A percentile compares a stretch with the other conserved stretches of the same genome.
These are phyloP conservation scores for Hydropsyche betteni DNA, from an alignment of 2,888 invertebrate species.

Conservation along the genomic window DNA sequence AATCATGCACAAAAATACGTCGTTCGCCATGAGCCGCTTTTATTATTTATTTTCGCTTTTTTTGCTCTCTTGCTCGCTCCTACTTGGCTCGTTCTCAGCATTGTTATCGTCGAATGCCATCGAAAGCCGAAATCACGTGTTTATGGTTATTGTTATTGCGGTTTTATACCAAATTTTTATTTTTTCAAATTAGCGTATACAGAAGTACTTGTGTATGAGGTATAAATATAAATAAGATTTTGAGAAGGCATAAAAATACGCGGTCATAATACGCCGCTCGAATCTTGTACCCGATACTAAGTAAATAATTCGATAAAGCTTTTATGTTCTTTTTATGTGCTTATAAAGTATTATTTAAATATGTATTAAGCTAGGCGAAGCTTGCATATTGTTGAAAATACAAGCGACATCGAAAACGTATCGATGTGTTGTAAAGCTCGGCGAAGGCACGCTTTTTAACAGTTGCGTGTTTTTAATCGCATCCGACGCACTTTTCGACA, in stretches of 20 bases:
- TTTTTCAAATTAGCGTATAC: constrained; percentile 29
- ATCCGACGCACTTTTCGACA: constrained; percentile 25
- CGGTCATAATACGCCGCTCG: constrained; percentile 11
- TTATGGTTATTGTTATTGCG: constrained; percentile 40
- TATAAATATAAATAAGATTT: constrained; percentile 17
- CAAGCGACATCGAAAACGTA: no score
- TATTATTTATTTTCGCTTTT: constrained; percentile 1
- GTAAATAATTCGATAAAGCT: constrained; percentile 10
- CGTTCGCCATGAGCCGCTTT: constrained; percentile 30
- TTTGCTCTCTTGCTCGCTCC: constrained; percentile 13
- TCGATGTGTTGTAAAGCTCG: background rate
- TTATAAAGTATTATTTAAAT: no score
- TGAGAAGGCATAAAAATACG: constrained; percentile 21
- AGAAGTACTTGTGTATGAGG: constrained; percentile 1
- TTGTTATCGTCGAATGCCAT: constrained; percentile 40
- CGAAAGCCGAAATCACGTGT: constrained; percentile 39
- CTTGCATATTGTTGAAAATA: no score
- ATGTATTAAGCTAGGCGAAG: no score
- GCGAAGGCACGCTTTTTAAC: background rate
- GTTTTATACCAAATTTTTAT: constrained; percentile 31
- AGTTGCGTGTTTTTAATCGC: constrained; percentile 20
- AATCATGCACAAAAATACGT: constrained; percentile 30
- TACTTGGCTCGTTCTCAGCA: constrained; percentile 19
- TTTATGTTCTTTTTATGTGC: no score
- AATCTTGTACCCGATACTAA: no score